These are phyloP conservation scores for Sitta europaea DNA, from an alignment of 2,113 vertebrate genomes.

Conservation along the genomic window DNA sequence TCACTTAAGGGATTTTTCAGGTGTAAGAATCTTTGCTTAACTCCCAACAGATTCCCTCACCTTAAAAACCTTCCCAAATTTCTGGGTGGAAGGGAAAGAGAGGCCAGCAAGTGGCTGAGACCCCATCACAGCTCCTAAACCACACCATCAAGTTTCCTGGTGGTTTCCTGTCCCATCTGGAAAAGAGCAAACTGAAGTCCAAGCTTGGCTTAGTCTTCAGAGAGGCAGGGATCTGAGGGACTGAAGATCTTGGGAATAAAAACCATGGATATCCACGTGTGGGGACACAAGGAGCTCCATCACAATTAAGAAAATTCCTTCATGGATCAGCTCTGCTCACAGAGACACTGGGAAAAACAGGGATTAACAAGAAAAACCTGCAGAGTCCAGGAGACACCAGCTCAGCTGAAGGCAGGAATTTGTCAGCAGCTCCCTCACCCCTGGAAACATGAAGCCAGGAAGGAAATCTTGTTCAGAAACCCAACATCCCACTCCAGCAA, in stretches of 20 bases:
- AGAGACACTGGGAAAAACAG: not conserved
- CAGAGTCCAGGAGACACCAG: not conserved
- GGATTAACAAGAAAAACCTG: not conserved
- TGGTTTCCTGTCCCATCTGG: not conserved
- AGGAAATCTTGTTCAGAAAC: not conserved
- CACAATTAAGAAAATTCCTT: not conserved
- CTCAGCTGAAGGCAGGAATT: not conserved
- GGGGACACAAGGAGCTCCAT: not conserved
- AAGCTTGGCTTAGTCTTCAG: not conserved
- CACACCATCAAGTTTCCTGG: rapidly evolving
- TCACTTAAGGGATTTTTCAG: not conserved
- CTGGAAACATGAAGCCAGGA: not conserved
- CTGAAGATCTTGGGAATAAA: not conserved
- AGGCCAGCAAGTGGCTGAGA: not conserved
- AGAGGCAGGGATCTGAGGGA: not conserved
- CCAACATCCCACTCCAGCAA: not conserved
- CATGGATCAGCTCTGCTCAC: not conserved
- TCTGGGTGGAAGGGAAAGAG: not conserved
- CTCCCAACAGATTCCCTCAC: not conserved
- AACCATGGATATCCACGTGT: not conserved
- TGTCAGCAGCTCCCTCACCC: not conserved
- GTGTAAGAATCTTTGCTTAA: not conserved
- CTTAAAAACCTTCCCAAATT: not conserved
- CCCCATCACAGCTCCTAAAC: not conserved
- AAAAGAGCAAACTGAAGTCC: rapidly evolving